These are phyloP conservation scores for Paedocypris sp. DNA, from an alignment of 2,113 vertebrate genomes.

Conservation along the genomic window DNA sequence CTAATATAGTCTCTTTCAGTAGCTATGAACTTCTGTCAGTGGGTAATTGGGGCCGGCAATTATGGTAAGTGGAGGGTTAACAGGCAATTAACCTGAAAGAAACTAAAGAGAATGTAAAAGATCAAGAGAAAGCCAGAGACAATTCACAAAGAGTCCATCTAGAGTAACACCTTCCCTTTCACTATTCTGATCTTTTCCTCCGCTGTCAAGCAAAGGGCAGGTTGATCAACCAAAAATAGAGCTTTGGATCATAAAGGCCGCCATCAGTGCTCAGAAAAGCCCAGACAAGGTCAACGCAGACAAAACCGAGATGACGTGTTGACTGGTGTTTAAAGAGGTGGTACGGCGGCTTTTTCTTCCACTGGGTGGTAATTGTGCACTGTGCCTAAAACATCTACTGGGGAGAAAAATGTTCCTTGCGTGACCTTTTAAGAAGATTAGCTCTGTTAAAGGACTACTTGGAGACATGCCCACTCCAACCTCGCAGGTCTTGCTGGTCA, in stretches of 20 bases:
- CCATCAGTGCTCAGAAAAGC: conserved; percentile 14
- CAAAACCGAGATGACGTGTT: conserved; percentile 1
- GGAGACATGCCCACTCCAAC: background rate
- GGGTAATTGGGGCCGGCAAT: conserved; percentile 38
- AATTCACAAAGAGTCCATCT: conserved; percentile 12
- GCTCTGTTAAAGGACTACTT: conserved; percentile 18
- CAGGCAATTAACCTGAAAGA: conserved; percentile 34
- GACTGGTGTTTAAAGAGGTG: background rate
- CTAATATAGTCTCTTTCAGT: conserved; percentile 22
- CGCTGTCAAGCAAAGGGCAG: conserved; percentile 18
- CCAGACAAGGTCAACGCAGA: conserved; percentile 5
- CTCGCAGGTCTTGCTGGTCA: conserved; percentile 2
- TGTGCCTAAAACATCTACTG: conserved; percentile 12
- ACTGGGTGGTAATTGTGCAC: background rate
- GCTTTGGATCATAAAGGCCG: conserved; percentile 19
- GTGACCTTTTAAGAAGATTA: conserved; percentile 33
- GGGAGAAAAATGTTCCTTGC: conserved; percentile 17
- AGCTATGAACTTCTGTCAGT: conserved; percentile 20
- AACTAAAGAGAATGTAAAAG: conserved; percentile 16
- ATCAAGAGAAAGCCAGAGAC: conserved; percentile 7
- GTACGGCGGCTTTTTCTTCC: background rate
- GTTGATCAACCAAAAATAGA: conserved; percentile 18
- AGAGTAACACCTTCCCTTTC: conserved; percentile 26
- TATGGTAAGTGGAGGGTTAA: conserved; percentile 36
- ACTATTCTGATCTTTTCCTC: conserved; percentile 32